Percentiles rank a stretch among this genome's conserved stretches.
phyloP scores from a whole-genome alignment of 2,888 invertebrate genomes.

The Mamestra brassicae region DNA sequence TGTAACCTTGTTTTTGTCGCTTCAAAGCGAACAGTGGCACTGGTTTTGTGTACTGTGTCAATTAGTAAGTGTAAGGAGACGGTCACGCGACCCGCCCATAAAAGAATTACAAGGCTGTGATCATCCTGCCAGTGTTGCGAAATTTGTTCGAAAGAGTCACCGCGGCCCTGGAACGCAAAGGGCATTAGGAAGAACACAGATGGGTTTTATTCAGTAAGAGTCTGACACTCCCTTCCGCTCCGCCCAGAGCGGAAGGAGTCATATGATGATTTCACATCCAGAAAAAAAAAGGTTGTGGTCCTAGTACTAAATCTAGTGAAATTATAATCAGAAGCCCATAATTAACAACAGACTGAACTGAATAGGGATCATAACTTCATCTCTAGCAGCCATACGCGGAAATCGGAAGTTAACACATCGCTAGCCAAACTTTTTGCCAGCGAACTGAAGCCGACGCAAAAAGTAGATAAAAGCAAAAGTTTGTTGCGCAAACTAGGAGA shows the following conservation, averaged over 20 bases:
- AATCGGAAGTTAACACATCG: constrained; percentile 45
- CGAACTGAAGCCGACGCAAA: constrained; percentile 35
- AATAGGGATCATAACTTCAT: constrained; percentile 27
- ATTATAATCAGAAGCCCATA: constrained; percentile 9
- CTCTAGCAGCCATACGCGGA: constrained; percentile 19
- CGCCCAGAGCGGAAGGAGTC: too few species aligned
- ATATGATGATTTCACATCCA: too few species aligned
- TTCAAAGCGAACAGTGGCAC: constrained; percentile 70
- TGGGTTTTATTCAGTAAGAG: too few species aligned
- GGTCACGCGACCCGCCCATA: constrained; percentile 51
- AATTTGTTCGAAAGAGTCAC: too few species aligned
- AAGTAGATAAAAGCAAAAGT: constrained; percentile 59
- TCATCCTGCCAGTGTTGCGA: neutral
- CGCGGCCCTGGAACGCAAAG: too few species aligned
- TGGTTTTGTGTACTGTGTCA: constrained; percentile 60
- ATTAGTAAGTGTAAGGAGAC: constrained; percentile 55
- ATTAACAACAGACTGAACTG: neutral
- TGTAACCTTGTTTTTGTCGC: constrained; percentile 74
- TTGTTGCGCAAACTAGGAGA: constrained; percentile 47
- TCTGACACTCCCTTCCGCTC: too few species aligned
- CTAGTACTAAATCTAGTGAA: neutral
- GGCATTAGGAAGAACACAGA: too few species aligned
- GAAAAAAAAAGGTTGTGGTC: too few species aligned
- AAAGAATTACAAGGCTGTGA: constrained; percentile 24
- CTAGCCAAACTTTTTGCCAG: constrained; percentile 43